These are phyloP conservation scores for Stichopus chloronotus DNA, from an alignment of 35 echinoderm and acorn worm species.

Conservation along the genomic window DNA sequence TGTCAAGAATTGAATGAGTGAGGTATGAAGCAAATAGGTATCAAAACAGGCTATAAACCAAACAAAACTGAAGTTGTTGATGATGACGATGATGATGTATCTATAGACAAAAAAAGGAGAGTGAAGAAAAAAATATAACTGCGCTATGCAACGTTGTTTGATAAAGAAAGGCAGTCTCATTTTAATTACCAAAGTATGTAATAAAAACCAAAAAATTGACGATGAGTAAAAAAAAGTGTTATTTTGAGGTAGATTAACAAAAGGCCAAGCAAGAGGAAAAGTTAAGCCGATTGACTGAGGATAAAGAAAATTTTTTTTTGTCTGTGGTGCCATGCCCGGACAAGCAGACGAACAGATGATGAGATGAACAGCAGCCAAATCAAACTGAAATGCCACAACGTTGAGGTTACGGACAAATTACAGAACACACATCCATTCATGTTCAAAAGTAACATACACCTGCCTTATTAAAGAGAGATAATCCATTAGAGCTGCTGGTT, in stretches of 20 bases:
- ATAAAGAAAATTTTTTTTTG: not conserved
- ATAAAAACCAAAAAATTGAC: conserved; percentile 14
- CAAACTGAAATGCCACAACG: too few relatives aligned
- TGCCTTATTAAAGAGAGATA: too few relatives aligned
- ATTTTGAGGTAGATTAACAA: conserved; percentile 62
- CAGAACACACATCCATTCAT: too few relatives aligned
- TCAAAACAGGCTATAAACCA: not conserved
- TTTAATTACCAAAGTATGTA: conserved; percentile 32
- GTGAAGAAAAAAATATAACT: not conserved
- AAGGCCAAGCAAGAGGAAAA: conserved; percentile 57
- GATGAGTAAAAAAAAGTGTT: conserved; percentile 14
- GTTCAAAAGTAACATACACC: too few relatives aligned
- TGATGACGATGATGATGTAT: not conserved
- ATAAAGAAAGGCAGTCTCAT: conserved; percentile 39
- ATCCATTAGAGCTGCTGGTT: too few relatives aligned
- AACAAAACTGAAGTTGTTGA: not conserved
- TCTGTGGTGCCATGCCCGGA: not conserved
- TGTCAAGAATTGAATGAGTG: conserved; percentile 24
- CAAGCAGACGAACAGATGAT: not conserved
- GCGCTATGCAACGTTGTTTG: not conserved
- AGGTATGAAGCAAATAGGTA: not conserved
- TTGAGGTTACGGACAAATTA: too few relatives aligned
- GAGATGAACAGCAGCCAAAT: not conserved
- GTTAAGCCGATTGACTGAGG: not conserved
- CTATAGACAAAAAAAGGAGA: not conserved